Evolutionary conservation across 2,888 invertebrate species (phyloP).

Genomic region (Ctena decussata): DNA sequence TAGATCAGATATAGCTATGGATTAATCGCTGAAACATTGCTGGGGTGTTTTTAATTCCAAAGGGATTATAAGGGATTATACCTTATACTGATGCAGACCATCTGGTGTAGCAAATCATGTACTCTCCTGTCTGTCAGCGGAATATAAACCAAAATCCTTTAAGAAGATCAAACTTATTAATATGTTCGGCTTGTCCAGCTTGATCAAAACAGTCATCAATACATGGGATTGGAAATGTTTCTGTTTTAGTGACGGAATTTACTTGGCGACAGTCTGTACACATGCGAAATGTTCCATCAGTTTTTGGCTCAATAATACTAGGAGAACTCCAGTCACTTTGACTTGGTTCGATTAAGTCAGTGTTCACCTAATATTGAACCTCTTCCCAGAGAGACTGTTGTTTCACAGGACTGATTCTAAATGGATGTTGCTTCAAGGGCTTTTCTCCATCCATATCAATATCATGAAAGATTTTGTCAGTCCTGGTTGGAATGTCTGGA

Average conservation of each 20-base stretch:
- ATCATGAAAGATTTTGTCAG: constrained; percentile 46
- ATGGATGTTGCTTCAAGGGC: constrained; percentile 60
- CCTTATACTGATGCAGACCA: constrained; percentile 61
- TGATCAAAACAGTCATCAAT: constrained; percentile 71
- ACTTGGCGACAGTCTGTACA: constrained; percentile 70
- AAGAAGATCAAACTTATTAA: constrained; percentile 68
- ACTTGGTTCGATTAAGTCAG: constrained; percentile 59
- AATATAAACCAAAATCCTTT: constrained; percentile 49
- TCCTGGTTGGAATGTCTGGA: constrained; percentile 51
- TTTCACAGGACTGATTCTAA: constrained; percentile 52
- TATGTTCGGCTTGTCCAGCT: constrained; percentile 61
- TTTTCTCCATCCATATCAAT: constrained; percentile 33
- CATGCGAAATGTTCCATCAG: constrained; percentile 50
- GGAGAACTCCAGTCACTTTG: constrained; percentile 68
- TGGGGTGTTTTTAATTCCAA: constrained; percentile 66
- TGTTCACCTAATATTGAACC: constrained; percentile 62
- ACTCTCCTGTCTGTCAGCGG: constrained; percentile 62
- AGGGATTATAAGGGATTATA: too few species aligned
- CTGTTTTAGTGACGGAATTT: constrained; percentile 65
- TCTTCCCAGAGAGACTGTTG: constrained; percentile 37
- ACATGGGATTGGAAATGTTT: constrained; percentile 67
- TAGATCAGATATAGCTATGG: constrained; percentile 27
- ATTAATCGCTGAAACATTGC: constrained; percentile 63
- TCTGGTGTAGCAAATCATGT: constrained; percentile 63
- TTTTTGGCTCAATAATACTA: constrained; percentile 62